Conservation (phyloP, 2,113 vertebrate species). For the Orycteropus afer region DNA sequence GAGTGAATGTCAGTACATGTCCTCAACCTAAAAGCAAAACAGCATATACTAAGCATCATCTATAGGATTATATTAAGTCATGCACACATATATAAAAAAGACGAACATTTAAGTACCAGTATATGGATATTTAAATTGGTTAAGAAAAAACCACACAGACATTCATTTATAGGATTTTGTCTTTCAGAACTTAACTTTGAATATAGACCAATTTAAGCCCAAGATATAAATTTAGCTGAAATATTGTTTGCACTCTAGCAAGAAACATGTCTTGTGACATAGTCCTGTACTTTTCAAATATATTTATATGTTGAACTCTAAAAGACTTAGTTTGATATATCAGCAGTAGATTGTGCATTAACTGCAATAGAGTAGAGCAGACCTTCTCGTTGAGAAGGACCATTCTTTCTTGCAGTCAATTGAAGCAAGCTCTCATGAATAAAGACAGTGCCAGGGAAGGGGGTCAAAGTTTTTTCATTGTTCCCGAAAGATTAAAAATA, state of each 20-base stretch:
- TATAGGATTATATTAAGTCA: background rate
- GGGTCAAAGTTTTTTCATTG: slow-evolving; percentile 49
- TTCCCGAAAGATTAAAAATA: slow-evolving; percentile 70
- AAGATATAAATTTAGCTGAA: slow-evolving; percentile 66
- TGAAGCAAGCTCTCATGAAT: slow-evolving; percentile 36
- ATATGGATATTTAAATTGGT: background rate
- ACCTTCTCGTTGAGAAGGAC: background rate
- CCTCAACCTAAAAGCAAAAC: slow-evolving; percentile 47
- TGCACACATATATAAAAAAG: background rate
- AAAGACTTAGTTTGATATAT: slow-evolving; percentile 44
- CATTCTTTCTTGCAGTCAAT: background rate
- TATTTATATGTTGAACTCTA: slow-evolving; percentile 41
- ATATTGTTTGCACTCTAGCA: slow-evolving; percentile 49
- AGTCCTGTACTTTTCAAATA: slow-evolving; percentile 43
- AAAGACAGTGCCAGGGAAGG: slow-evolving; percentile 41
- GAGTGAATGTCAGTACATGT: slow-evolving; percentile 55
- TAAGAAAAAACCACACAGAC: background rate
- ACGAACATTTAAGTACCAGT: background rate
- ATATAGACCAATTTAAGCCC: slow-evolving; percentile 50
- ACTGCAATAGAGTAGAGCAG: background rate
- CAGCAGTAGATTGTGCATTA: background rate
- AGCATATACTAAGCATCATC: background rate
- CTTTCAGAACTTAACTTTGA: slow-evolving; percentile 62
- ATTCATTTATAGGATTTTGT: slow-evolving; percentile 42
- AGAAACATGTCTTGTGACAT: slow-evolving; percentile 61